These are phyloP conservation scores for Linnaemya tessellans DNA, from an alignment of 2,888 invertebrate genomes.

Conservation along the genomic window DNA sequence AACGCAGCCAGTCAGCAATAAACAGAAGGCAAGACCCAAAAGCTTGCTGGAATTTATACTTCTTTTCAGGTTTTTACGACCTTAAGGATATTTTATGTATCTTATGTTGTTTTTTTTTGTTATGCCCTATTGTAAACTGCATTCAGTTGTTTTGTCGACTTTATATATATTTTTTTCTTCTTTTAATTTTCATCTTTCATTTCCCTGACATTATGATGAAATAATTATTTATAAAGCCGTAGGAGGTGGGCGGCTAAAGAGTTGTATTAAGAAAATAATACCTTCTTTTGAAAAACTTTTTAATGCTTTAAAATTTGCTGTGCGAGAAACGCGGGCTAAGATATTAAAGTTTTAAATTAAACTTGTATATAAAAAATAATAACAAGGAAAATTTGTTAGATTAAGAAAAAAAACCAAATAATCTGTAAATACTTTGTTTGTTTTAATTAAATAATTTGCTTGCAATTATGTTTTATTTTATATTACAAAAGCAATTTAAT, in stretches of 20 bases:
- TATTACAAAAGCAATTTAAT: too few relatives aligned
- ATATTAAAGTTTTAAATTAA: too few relatives aligned
- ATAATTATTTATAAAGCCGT: constrained; percentile 45
- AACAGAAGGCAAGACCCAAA: constrained; percentile 9
- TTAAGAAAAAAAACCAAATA: too few relatives aligned
- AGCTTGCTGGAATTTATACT: constrained; percentile 6
- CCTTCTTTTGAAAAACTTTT: too few relatives aligned
- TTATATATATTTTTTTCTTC: constrained; percentile 16
- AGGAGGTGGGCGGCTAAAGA: background rate
- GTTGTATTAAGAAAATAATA: constrained; percentile 14
- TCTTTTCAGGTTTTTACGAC: constrained; percentile 40
- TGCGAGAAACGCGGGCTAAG: too few relatives aligned
- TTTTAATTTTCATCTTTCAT: background rate
- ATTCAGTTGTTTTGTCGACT: background rate
- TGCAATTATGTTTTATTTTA: too few relatives aligned
- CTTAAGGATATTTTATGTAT: constrained; percentile 43
- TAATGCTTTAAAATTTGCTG: too few relatives aligned
- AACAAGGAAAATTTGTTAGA: too few relatives aligned
- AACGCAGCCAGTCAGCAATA: constrained; percentile 3
- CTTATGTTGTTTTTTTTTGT: constrained; percentile 31
- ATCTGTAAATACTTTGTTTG: too few relatives aligned
- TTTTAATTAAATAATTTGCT: too few relatives aligned
- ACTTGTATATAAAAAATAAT: too few relatives aligned
- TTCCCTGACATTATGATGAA: constrained; percentile 8
- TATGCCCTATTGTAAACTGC: constrained; percentile 28